Base-by-base conservation (phyloP, 2,888 invertebrate species). In the Drosophila lacicola region DNA sequence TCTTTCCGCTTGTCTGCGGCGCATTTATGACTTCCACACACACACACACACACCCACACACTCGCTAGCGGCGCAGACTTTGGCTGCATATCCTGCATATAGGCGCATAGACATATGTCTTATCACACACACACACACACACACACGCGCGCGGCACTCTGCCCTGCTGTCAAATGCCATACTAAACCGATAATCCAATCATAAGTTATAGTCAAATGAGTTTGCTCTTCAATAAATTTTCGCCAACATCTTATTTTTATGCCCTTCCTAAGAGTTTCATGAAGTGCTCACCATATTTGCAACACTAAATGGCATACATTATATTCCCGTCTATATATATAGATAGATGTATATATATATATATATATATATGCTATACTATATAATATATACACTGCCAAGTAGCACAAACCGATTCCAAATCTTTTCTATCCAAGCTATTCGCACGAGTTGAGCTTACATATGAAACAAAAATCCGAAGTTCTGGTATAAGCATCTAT, bases 181-280 rank as follows among this genome's bases (percentile, higher is more conserved):
- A 81, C 87, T 87, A 85, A 85, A 89, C 89, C 89, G 87, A 85
- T 89, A 85, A 85, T 85, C 89, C 84, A 85, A 85, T 85, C 89
- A 85, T 85, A 85, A 85, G 89, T 85, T 85, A 87, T 88, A 85
- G 89, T 85, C 84, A 88, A 85, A 85, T 85, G 87, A 88, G 87
- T 85, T 85, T 85, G 84, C 73, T 88, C 89, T 74, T 74, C 84
- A 88, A 85, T 85, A 88, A 88, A 85, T 81, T 74, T 74, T 87
- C 72, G 72, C 81, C 74, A 64, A 70, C 60, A 57, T 64, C 78
- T 64, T 57, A 57, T 62, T 76, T 51, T 47, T 29, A 51, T 58
- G 41, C 54, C 10, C 67, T 56, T 6, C 10, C 25, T 25, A 17
- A 19, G n/a, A n/a, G 45, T 42, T 21, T 9, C 45, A 41, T 46